phyloP scores from a whole-genome alignment of 2,888 invertebrate species.

The Ligdia adustata region DNA sequence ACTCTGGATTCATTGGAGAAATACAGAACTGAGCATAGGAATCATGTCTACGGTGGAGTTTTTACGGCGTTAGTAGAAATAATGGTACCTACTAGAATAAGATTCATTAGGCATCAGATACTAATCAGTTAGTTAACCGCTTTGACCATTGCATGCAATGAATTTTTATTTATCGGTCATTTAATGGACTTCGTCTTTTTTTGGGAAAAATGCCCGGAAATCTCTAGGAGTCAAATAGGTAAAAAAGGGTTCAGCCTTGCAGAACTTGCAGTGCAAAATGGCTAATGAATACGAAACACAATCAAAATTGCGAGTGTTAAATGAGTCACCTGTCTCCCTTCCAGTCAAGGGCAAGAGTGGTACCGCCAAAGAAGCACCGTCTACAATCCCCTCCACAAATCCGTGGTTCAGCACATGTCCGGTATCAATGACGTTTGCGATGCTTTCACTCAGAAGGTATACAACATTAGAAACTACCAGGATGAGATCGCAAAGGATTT shows the following conservation, averaged over 20 bases:
- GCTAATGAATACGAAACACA: too few relatives aligned
- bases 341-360: slow-evolving; percentile 85
- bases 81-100: not conserved
- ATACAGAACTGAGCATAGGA: slow-evolving; percentile 84
- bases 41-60: slow-evolving; percentile 80
- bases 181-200: too few relatives aligned
- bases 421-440: slow-evolving; percentile 69
- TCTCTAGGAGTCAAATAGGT: too few relatives aligned
- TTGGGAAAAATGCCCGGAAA: too few relatives aligned
- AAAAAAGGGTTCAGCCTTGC: too few relatives aligned
- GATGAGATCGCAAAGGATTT: slow-evolving; percentile 85
- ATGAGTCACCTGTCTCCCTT: not conserved
- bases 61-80: slow-evolving; percentile 80
- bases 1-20: slow-evolving; percentile 86
- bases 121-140: too few relatives aligned
- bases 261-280: too few relatives aligned
- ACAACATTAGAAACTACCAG: slow-evolving; percentile 83
- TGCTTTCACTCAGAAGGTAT: slow-evolving; percentile 69
- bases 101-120: not conserved
- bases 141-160: too few relatives aligned
- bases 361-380: slow-evolving; percentile 78
- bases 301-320: too few relatives aligned
- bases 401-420: slow-evolving; percentile 60
- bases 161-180: too few relatives aligned
- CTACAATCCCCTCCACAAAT: slow-evolving; percentile 69